Evolutionary conservation across 2,888 invertebrate genomes (phyloP), one percentile per base, ranked within the genome.

Genomic region (Cryptus viduatorius): DNA sequence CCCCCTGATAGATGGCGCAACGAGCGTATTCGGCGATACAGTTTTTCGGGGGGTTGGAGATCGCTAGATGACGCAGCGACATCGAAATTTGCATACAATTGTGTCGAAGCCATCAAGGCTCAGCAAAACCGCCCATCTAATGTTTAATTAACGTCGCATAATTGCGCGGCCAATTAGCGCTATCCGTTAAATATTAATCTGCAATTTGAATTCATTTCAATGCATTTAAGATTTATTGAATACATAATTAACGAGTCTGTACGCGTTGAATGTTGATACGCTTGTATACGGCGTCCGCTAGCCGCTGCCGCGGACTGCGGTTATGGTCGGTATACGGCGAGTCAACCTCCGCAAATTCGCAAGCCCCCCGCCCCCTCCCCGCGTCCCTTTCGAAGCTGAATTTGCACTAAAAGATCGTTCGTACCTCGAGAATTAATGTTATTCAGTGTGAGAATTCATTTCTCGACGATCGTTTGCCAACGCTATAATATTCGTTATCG

Each of bases 171-270:
- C 92, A 92, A 93, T 93, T 93, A 93, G 90, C 87, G 88, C 86
- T 87, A 88, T 86, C 88, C 90, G 91, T 90, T 92, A 90, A 91
- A 92, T 93, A 93, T 93, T 93, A 92, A 93, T 93, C 91, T 91
- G 90, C 92, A 91, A 92, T 93, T 93, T 92, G 92, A 93, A 93
- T 92, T 93, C 90, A 93, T 93, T 93, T 92, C 89, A 91, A 92
- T 93, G 90, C 89, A 89, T 91, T 92, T 91, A 91, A 92, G 92
- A 92, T 93, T 93, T 91, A 93, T 93, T 92, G 91, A 92, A 91
- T 92, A 90, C 91, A 91, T 92, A 92, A 92, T 92, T 90, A 90
- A 90, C 87, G 86, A 88, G 79, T 85, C 86, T 87, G 88, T 89
- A 88, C 89, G 86, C 86, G 90, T 90, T 91, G 90, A 83, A 86